phyloP scores from a whole-genome alignment of 2,888 invertebrate species.

The Drosophila demipolita region DNA sequence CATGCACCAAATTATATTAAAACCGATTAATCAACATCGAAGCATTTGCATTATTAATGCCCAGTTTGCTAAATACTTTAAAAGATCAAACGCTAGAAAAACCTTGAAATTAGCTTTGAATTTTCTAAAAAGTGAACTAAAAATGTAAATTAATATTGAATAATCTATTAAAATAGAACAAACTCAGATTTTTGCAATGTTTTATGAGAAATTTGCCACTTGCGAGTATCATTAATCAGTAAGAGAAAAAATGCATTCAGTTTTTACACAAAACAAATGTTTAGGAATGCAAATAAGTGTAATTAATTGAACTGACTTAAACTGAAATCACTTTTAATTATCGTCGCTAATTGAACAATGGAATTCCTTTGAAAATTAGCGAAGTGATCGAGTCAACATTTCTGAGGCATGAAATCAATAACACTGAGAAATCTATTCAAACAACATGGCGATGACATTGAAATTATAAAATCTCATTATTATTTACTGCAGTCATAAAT shows the following conservation, averaged over 20 bases:
- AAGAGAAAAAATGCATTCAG: not conserved
- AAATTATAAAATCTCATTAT: conserved; percentile 35
- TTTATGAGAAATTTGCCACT: not conserved
- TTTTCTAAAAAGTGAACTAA: not conserved
- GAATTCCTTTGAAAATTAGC: conserved; percentile 66
- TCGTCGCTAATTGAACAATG: conserved; percentile 57
- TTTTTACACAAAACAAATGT: not conserved
- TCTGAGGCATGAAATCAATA: conserved; percentile 53
- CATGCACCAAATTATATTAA: not conserved
- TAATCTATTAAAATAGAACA: not conserved
- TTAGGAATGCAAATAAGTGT: not conserved
- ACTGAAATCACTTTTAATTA: conserved; percentile 20
- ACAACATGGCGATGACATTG: conserved; percentile 46
- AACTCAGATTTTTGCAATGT: too few species aligned
- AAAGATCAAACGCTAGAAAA: not conserved
- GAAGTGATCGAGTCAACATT: conserved; percentile 49
- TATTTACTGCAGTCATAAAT: conserved; percentile 57
- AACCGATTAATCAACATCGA: not conserved
- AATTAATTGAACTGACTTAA: conserved; percentile 15
- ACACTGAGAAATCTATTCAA: conserved; percentile 20
- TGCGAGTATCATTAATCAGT: not conserved
- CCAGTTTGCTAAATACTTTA: not conserved
- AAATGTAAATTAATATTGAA: not conserved
- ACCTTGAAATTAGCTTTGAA: not conserved
- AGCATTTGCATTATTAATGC: not conserved